A percentile compares a stretch with the other conserved stretches of the same genome.
phyloP scores from a whole-genome alignment of 1,140 invertebrate genomes.

The Brachionus angularis region DNA sequence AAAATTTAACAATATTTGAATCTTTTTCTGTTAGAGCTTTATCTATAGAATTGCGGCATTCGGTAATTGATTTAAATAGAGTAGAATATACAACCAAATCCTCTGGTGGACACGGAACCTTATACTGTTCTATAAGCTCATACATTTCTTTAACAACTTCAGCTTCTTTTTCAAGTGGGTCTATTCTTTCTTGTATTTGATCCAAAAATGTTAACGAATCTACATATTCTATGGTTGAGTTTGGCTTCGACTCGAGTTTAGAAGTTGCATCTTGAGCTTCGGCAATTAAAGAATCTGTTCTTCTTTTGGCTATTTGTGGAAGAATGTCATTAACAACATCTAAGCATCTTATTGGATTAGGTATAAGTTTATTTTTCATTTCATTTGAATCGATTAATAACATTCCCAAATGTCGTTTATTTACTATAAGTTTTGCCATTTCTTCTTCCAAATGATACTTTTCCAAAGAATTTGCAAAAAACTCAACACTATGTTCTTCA shows the following conservation, averaged over 20 bases:
- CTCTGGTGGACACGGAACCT: constrained; percentile 64
- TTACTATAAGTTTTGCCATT: constrained; percentile 62
- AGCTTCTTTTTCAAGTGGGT: constrained; percentile 64
- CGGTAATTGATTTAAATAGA: constrained; percentile 55
- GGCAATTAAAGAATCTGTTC: constrained; percentile 62
- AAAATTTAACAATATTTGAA: constrained; percentile 57
- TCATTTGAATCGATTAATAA: constrained; percentile 66
- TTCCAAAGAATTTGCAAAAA: constrained; percentile 48
- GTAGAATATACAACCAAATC: constrained; percentile 64
- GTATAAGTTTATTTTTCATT: constrained; percentile 68
- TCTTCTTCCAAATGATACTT: constrained; percentile 54
- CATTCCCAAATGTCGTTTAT: constrained; percentile 65
- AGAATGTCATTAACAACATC: constrained; percentile 56
- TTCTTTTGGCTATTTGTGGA: constrained; percentile 62
- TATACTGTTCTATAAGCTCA: constrained; percentile 68
- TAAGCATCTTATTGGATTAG: constrained; percentile 62
- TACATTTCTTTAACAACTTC: constrained; percentile 70
- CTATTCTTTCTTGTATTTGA: constrained; percentile 60
- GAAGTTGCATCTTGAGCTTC: constrained; percentile 64
- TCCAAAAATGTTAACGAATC: constrained; percentile 68
- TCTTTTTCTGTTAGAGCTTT: constrained; percentile 58
- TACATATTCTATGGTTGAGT: constrained; percentile 66
- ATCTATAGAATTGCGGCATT: constrained; percentile 57
- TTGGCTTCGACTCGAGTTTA: constrained; percentile 64
- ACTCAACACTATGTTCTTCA: constrained; percentile 53